Evolutionary conservation across 2,888 invertebrate genomes (phyloP), one percentile per base, ranked within the genome.

Genomic region (Pyrgus malvae): DNA sequence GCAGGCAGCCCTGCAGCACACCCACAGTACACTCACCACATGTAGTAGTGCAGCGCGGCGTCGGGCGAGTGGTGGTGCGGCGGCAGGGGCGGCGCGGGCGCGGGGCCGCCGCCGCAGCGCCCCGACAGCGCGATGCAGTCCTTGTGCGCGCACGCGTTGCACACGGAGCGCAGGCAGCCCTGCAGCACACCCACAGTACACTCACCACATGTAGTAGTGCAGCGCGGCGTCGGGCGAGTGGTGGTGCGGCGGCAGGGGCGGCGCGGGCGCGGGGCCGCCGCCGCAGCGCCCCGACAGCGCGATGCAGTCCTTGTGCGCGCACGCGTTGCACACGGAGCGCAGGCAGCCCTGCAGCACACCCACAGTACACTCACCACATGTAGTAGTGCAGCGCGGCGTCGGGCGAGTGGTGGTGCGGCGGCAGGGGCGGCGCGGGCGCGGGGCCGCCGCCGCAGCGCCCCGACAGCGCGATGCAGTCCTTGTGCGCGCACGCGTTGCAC

Each of bases 221-320:
- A 84, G 78, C 64, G 78, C 82, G 65, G 76, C 83, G 80, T 82
- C 87, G 27, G 81, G 83, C 67, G 74, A 78, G 65, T 76, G 79
- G 69, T 91, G 92, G 74, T 92, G 93, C 38, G 92, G 91, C 33
- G 92, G 80, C 14, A 91, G 84, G 2, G 93, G 92, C 0, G 93
- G 92, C 40, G 92, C 91, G 16, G 93, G 92, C 16, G 93, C 92
- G 3, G 92, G 90, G 1, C 93, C 92, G 40, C 92, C 92, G 37
- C 92, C 92, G 83, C 96, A 96, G 48, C 94, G 93, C 2, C 95
- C 94, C 19, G 96, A 94, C 67, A 93, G 90, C 48, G 93, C 93
- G 70, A 98, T 97, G 86, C 98, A 98, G 60, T 94, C 94, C 83
- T 97, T 97, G 87, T 98, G 98, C 3, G 96, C 96, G 61, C 94